These are phyloP conservation scores for Anguilla marmorata DNA, from an alignment of 2,797 vertebrate species.

Conservation along the genomic window DNA sequence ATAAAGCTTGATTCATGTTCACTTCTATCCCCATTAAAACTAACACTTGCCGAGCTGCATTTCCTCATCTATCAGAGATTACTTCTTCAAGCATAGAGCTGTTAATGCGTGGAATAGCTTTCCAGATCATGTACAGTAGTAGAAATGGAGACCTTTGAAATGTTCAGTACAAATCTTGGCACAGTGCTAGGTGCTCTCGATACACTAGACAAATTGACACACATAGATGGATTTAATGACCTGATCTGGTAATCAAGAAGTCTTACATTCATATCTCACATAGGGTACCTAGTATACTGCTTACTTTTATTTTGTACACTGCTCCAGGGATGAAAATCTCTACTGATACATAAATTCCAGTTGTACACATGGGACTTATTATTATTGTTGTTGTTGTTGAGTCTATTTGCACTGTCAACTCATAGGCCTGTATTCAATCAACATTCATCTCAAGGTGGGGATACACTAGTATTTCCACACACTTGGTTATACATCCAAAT, in stretches of 20 bases:
- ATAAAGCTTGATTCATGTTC: conserved; percentile 17
- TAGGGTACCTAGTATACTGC: background rate
- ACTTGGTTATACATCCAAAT: background rate
- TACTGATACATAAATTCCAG: background rate
- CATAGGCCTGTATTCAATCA: background rate
- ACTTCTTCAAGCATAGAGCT: background rate
- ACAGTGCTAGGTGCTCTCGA: background rate
- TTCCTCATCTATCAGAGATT: background rate
- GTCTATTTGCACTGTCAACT: too few species aligned
- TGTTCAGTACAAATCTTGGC: background rate
- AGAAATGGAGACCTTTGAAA: background rate
- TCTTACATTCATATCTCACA: background rate
- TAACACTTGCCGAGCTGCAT: background rate
- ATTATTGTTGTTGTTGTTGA: background rate
- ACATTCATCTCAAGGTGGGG: background rate
- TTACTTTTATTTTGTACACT: background rate
- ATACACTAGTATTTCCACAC: background rate
- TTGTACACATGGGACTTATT: background rate
- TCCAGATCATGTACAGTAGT: background rate
- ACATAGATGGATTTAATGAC: background rate
- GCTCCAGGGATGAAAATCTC: background rate
- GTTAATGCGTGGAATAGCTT: background rate
- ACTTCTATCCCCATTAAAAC: background rate
- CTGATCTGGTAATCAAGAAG: background rate
- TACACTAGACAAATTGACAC: background rate